phyloP scores from a whole-genome alignment of 2,113 vertebrate genomes.

The Scophthalmus maximus region DNA sequence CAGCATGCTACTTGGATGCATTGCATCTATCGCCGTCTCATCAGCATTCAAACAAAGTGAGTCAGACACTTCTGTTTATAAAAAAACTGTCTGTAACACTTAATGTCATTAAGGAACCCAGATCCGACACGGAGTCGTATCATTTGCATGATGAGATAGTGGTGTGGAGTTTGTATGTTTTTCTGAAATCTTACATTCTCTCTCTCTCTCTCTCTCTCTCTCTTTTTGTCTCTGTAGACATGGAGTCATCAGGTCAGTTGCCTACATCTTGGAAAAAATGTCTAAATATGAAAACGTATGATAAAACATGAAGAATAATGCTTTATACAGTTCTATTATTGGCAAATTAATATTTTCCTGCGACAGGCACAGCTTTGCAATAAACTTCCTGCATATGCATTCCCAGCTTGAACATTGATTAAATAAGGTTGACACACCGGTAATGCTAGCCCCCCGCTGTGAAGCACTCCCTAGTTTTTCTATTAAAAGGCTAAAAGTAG shows the following conservation, averaged over 20 bases:
- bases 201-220: too few relatives aligned
- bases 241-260: background rate
- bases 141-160: constrained; percentile 21
- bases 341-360: constrained; percentile 21
- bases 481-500: constrained; percentile 32
- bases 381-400: background rate
- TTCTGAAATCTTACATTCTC: too few relatives aligned
- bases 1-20: constrained; percentile 63
- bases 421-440: constrained; percentile 6
- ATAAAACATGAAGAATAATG: too few relatives aligned
- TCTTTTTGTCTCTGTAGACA: background rate
- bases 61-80: constrained; percentile 64
- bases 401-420: constrained; percentile 41
- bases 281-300: too few relatives aligned
- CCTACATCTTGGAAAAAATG: too few relatives aligned
- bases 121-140: constrained; percentile 35
- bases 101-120: constrained; percentile 51
- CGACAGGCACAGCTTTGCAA: background rate
- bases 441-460: constrained; percentile 16
- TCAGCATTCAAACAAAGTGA: constrained; percentile 72
- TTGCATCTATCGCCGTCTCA: constrained; percentile 50
- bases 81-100: constrained; percentile 69
- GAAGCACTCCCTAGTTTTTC: constrained; percentile 3
- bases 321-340: background rate
- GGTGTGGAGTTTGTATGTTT: constrained; percentile 5